Conservation (phyloP, 37 sponge, comb jelly and placozoan species). For the Spongia lamella region DNA sequence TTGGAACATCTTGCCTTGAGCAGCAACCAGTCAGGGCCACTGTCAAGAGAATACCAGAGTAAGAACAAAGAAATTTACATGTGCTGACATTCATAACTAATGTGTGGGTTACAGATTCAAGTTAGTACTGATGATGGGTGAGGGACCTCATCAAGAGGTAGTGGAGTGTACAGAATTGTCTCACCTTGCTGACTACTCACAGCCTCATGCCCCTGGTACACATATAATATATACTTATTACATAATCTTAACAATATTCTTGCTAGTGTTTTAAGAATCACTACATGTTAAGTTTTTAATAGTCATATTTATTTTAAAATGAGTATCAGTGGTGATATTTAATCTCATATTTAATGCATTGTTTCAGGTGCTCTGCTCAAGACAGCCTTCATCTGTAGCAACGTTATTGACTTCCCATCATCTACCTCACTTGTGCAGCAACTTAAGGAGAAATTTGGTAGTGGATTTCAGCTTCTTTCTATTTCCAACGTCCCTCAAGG, state of each 20-base stretch:
- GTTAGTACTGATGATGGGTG: conserved; percentile 36
- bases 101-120: conserved; percentile 10
- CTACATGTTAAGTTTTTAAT: neutral
- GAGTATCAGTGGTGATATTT: neutral
- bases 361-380: conserved; percentile 68
- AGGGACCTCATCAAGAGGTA: conserved; percentile 36
- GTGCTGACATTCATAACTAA: neutral
- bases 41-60: conserved; percentile 60
- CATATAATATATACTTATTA: too few relatives aligned
- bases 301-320: too few relatives aligned
- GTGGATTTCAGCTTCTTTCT: conserved; percentile 72
- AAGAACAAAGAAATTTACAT: neutral
- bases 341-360: neutral
- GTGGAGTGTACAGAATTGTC: conserved; percentile 55
- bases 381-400: conserved; percentile 77
- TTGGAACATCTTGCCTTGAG: conserved; percentile 1
- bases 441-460: conserved; percentile 53
- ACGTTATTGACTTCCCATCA: conserved; percentile 71
- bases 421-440: conserved; percentile 49
- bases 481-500: conserved; percentile 68
- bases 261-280: too few relatives aligned
- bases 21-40: conserved; percentile 59
- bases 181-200: conserved; percentile 72
- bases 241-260: too few relatives aligned
- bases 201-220: conserved; percentile 77